phyloP scores from a whole-genome alignment of 2,888 invertebrate species.

The Acanthosepion esculentum region DNA sequence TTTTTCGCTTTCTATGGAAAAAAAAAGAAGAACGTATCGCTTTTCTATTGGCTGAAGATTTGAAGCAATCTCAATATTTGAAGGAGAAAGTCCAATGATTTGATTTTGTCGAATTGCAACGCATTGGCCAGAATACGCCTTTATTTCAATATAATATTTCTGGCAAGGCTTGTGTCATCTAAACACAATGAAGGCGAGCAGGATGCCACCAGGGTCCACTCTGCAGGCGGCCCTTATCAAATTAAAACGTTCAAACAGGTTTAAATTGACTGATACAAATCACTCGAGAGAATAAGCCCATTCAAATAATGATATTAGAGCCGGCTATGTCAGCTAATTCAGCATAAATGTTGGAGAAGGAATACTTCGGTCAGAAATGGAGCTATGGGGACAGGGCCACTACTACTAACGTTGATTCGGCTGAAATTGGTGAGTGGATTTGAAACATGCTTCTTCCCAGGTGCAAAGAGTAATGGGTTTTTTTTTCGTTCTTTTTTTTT shows the following conservation, averaged over 20 bases:
- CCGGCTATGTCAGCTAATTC: constrained; percentile 33
- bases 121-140: constrained; percentile 1
- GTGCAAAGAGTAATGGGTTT: neutral
- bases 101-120: neutral
- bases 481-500: neutral
- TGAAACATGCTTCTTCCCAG: neutral
- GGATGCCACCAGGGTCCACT: neutral
- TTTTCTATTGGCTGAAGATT: neutral
- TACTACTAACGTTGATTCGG: neutral
- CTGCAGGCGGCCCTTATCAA: neutral
- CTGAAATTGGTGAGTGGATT: neutral
- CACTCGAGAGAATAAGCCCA: constrained; percentile 33
- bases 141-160: neutral
- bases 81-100: neutral
- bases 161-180: constrained; percentile 9
- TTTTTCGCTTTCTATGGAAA: neutral
- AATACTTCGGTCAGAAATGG: neutral
- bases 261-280: constrained; percentile 33
- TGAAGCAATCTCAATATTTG: constrained; percentile 33
- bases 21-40: neutral
- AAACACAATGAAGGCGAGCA: neutral
- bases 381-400: neutral
- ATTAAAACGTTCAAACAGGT: constrained; percentile 33
- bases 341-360: constrained; percentile 11
- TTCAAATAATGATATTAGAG: constrained; percentile 33